Conservation (phyloP, 2,113 vertebrate species). For the Hippocampus comes region DNA sequence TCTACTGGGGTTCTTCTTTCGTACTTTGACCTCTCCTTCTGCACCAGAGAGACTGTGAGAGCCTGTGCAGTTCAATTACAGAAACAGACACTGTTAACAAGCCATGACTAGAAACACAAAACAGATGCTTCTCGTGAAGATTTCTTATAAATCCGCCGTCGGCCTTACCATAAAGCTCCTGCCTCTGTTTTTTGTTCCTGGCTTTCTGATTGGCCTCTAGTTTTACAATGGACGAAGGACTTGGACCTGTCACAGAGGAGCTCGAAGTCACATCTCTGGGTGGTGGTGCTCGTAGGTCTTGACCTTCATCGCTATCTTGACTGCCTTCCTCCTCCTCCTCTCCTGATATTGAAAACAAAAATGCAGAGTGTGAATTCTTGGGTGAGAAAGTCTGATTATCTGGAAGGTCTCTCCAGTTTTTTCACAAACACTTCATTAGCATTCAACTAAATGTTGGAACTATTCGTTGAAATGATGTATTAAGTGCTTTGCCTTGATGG, state of each 20-base stretch:
- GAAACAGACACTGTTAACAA: slow-evolving; percentile 46
- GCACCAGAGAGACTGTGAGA: slow-evolving; percentile 63
- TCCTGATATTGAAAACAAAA: slow-evolving; percentile 45
- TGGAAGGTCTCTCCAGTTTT: slow-evolving; percentile 26
- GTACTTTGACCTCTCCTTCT: slow-evolving; percentile 90
- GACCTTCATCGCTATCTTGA: slow-evolving; percentile 83
- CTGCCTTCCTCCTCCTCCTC: slow-evolving; percentile 79
- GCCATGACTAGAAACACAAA: slow-evolving; percentile 38
- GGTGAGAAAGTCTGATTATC: slow-evolving; percentile 13
- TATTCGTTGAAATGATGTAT: slow-evolving; percentile 45
- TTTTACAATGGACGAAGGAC: slow-evolving; percentile 90
- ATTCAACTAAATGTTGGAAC: slow-evolving; percentile 40
- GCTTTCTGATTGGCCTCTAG: slow-evolving; percentile 97
- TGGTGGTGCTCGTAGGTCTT: slow-evolving; percentile 61
- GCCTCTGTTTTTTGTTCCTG: slow-evolving; percentile 92
- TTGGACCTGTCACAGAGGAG: slow-evolving; percentile 78
- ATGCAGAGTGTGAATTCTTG: slow-evolving; percentile 3
- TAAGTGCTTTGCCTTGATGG: slow-evolving; percentile 36
- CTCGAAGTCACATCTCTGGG: slow-evolving; percentile 67
- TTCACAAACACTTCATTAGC: slow-evolving; percentile 49
- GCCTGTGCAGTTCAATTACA: slow-evolving; percentile 69
- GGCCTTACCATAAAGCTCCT: slow-evolving; percentile 83
- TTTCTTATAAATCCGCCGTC: slow-evolving; percentile 28
- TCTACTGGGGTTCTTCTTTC: slow-evolving; percentile 71
- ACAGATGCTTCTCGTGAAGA: slow-evolving; percentile 42